Evolutionary conservation across 2,113 vertebrate species (phyloP).

Genomic region (Toxotes jaculatrix): DNA sequence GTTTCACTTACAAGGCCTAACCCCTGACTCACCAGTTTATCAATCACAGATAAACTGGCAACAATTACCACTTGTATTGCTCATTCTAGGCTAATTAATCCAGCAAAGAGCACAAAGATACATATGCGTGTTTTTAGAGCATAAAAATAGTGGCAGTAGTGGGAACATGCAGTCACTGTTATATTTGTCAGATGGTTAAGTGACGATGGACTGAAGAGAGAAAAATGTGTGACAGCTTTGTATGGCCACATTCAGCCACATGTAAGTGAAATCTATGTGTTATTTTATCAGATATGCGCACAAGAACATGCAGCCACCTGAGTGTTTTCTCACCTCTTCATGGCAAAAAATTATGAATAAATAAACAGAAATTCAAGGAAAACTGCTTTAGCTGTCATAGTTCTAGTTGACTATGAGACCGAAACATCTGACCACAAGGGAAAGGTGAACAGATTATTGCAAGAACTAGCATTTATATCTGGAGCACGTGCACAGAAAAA

Average conservation of each 20-base stretch:
- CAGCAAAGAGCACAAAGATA: not conserved
- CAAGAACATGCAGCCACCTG: not conserved
- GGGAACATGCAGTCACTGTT: slow-evolving; percentile 24
- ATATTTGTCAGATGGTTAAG: slow-evolving; percentile 39
- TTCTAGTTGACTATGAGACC: not conserved
- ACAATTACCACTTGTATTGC: not conserved
- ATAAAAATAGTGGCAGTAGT: slow-evolving; percentile 33
- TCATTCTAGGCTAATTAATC: not conserved
- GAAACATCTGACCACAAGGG: not conserved
- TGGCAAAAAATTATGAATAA: not conserved
- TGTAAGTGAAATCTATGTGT: slow-evolving; percentile 8
- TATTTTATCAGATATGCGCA: not conserved
- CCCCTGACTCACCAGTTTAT: not conserved
- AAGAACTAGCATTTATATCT: not conserved
- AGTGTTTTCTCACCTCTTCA: not conserved
- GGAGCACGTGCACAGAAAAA: not conserved
- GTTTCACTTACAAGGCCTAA: not conserved
- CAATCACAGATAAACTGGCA: not conserved
- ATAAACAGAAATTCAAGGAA: not conserved
- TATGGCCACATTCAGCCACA: slow-evolving; percentile 14
- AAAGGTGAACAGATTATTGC: not conserved
- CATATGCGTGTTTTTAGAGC: not conserved
- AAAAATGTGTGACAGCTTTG: slow-evolving; percentile 24
- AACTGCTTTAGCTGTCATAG: not conserved
- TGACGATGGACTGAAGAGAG: slow-evolving; percentile 13